Percentiles rank a stretch among this genome's conserved stretches.
Conservation (phyloP, 2,113 vertebrate species). For the Felis chaus region DNA sequence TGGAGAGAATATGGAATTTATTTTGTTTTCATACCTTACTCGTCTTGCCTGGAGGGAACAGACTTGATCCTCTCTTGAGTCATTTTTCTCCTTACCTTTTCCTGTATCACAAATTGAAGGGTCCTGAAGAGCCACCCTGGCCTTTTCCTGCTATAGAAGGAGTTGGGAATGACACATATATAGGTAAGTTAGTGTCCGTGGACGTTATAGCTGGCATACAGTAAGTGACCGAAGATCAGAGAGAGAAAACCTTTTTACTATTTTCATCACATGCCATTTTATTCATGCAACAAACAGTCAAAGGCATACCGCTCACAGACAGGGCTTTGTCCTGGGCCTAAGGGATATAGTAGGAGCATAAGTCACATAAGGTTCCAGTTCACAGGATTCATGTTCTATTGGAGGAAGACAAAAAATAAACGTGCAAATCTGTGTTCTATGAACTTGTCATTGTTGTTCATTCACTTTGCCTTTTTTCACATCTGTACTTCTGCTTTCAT, state of each 20-base stretch:
- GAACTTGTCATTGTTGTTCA: background rate
- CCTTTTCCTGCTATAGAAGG: background rate
- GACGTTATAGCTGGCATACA: background rate
- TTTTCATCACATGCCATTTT: background rate
- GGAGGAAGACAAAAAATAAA: background rate
- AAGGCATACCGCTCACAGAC: background rate
- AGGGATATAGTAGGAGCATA: background rate
- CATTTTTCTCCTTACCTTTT: background rate
- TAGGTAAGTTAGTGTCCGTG: background rate
- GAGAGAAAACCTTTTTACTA: background rate
- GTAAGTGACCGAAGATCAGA: background rate
- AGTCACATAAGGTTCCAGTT: background rate
- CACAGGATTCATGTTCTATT: background rate
- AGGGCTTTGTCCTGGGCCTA: background rate
- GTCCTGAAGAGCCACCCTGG: background rate
- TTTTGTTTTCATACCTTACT: background rate
- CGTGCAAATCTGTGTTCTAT: background rate
- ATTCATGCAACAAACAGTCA: background rate
- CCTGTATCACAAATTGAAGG: background rate
- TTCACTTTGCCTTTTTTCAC: background rate
- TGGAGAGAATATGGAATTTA: conserved; percentile 10
- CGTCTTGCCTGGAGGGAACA: background rate
- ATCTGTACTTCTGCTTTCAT: conserved; percentile 10
- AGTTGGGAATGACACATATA: background rate
- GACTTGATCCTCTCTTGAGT: background rate